Conservation (phyloP, 2,888 invertebrate species). For the Carcina quercana region DNA sequence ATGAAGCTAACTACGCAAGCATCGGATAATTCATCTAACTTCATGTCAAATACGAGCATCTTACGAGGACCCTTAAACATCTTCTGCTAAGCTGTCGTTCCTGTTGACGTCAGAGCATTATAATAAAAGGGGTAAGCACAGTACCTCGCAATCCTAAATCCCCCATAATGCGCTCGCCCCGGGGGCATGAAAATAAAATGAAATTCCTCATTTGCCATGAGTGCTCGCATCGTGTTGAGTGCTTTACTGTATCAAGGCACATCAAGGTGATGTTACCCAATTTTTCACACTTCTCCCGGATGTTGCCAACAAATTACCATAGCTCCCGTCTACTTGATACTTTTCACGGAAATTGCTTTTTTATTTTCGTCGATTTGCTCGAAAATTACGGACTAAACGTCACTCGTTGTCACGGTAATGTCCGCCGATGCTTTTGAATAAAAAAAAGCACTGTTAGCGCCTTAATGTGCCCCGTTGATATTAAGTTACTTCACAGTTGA, state of each 20-base stretch:
- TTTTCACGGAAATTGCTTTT: background rate
- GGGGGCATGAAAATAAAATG: conserved; percentile 19
- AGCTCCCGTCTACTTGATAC: conserved; percentile 1
- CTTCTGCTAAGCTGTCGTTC: too few relatives aligned
- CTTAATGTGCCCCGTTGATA: too few relatives aligned
- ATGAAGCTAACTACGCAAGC: too few relatives aligned
- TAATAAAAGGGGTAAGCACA: background rate
- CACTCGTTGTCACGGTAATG: too few relatives aligned
- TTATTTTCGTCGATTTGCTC: conserved; percentile 6
- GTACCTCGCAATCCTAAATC: background rate
- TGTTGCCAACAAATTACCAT: conserved; percentile 10
- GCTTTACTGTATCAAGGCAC: conserved; percentile 36
- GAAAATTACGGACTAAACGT: too few relatives aligned
- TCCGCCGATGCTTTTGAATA: too few relatives aligned
- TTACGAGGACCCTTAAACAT: too few relatives aligned
- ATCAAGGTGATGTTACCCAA: conserved; percentile 32
- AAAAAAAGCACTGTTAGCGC: too few relatives aligned
- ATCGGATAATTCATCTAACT: too few relatives aligned
- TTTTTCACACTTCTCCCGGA: conserved; percentile 21
- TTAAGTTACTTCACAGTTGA: too few relatives aligned
- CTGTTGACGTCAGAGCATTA: background rate
- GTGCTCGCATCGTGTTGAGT: conserved; percentile 32
- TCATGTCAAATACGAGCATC: too few relatives aligned
- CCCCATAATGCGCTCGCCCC: conserved; percentile 11
- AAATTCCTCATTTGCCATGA: conserved; percentile 27